These are phyloP conservation scores for Nannoperca obscura DNA, from an alignment of 2,797 vertebrate species.

Conservation along the genomic window DNA sequence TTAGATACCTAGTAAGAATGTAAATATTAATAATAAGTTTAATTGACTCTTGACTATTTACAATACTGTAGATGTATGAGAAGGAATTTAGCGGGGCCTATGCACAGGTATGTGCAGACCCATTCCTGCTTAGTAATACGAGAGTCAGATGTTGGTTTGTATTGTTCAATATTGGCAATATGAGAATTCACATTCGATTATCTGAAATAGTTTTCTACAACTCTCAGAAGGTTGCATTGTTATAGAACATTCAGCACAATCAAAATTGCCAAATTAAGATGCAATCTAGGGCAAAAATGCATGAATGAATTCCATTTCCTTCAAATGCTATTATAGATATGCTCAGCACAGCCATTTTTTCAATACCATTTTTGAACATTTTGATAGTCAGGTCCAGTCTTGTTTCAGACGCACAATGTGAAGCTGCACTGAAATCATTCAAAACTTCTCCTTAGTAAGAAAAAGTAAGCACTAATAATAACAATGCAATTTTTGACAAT, in stretches of 20 bases:
- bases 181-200: background rate
- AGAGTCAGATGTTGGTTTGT: background rate
- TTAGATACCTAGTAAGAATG: background rate
- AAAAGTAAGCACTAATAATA: background rate
- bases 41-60: constrained; percentile 15
- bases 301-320: constrained; percentile 4
- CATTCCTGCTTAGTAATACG: background rate
- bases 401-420: background rate
- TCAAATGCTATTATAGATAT: background rate
- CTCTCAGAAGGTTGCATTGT: background rate
- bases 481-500: background rate
- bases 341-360: background rate
- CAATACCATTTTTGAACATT: constrained; percentile 1
- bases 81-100: background rate
- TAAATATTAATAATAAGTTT: constrained; percentile 32
- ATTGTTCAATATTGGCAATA: background rate
- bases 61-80: background rate
- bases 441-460: background rate
- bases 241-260: background rate
- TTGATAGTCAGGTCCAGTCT: background rate
- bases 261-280: constrained; percentile 4
- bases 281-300: background rate
- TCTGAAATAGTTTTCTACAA: background rate
- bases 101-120: background rate
- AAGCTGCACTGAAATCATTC: background rate